Evolutionary conservation across 2,797 vertebrate genomes (phyloP), one percentile per base, ranked within the genome.

Genomic region (Gadopsis bispinosus): DNA sequence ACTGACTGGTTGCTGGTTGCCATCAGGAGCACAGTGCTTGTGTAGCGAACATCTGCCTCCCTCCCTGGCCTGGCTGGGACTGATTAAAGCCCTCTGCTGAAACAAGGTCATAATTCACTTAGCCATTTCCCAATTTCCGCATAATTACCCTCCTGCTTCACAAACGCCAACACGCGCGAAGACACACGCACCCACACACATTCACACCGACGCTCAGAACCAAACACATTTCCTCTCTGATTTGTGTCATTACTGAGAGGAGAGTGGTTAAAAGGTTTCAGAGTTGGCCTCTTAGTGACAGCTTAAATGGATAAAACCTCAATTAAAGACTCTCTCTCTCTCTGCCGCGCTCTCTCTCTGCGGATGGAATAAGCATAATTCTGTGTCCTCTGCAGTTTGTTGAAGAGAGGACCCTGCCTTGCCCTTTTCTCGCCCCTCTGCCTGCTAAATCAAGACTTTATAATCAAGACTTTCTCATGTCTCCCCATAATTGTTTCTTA

Each of bases 21-120:
- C 84, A 70, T 83, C 75, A 75, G 75, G 69, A 62, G 70, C 73
- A 65, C 77, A 70, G 84, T 76, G 81, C 79, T 73, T 56, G 60
- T 73, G 70, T n/a, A 63, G 79, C 29, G 41, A 84, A 78, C 75
- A 65, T 77, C 59, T 79, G 81, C 77, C 82, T 86, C 65, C 64
- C 79, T 80, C 73, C 33, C 65, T 47, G 84, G 84, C 89, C 89
- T 89, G 90, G 83, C 87, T 73, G 79, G 77, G 80, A 68, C 88
- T 93, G 92, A 94, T 93, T 93, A 93, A 93, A 93, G 84, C 90
- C 88, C 81, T 92, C 86, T 83, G 85, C 89, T 87, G 91, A 91
- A 94, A 92, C 90, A 93, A 93, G 93, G 92, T 93, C 93, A 92
- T 93, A 93, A 94, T 94, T 94, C 91, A 94, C 93, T 93, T 93